Conservation (phyloP, 64 coral and sea anemone genomes). For the Pocillopora verrucosa region DNA sequence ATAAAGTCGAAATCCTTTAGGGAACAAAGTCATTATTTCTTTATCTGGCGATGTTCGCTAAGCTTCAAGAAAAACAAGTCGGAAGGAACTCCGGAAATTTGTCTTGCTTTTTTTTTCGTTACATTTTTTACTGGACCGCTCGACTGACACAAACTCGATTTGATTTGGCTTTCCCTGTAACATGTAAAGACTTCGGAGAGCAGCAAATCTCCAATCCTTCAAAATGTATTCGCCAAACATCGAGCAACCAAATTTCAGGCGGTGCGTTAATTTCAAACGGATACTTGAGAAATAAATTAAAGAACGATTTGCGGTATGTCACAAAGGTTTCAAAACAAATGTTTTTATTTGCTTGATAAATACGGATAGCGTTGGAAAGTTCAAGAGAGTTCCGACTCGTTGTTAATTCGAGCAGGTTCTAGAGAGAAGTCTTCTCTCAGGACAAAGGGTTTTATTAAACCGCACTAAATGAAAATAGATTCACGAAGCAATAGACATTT, state of each 20-base stretch:
- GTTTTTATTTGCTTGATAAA: constrained; percentile 7
- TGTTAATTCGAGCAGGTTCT: neutral
- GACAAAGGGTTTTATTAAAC: no score
- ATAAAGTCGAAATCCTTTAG: neutral
- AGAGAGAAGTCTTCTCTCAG: neutral
- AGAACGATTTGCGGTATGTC: constrained; percentile 7
- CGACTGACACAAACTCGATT: neutral
- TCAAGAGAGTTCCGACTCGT: neutral
- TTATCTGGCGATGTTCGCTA: neutral
- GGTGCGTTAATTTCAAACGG: neutral
- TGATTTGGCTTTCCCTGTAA: neutral
- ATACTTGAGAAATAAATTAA: constrained; percentile 31
- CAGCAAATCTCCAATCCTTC: neutral
- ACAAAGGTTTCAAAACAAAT: constrained; percentile 27
- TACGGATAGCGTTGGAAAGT: neutral
- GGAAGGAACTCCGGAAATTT: neutral
- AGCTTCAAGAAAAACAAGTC: neutral
- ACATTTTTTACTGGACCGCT: constrained; percentile 11
- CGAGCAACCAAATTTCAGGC: constrained; percentile 1
- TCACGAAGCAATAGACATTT: no score
- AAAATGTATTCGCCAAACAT: neutral
- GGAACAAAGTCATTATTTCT: neutral
- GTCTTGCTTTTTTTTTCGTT: neutral
- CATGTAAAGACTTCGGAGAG: neutral
- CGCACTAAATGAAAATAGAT: no score